Base-by-base conservation (phyloP, 2,797 vertebrate genomes). In the Amblyraja radiata region DNA sequence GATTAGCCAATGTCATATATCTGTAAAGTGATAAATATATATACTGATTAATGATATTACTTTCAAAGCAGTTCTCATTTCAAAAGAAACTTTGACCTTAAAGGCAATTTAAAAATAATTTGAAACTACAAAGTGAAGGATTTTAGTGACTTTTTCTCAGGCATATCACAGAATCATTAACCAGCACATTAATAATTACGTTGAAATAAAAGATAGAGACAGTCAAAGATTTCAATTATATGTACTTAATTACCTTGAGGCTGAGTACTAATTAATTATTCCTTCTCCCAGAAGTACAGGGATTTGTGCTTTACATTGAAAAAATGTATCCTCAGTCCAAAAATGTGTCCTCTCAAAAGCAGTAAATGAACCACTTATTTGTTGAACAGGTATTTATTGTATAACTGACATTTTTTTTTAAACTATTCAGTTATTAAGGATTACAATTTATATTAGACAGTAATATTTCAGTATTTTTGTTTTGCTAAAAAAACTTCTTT, bases 301-400 rank as follows among this genome's bases (percentile, higher is more conserved):
- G 28, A 65, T 92, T 76, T 25, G 54, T 54, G 74, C 36, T 74
- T 74, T 36, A 65, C 92, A 76, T 25, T 46, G 11, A 76, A 92
- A 46, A 46, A 46, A 46, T 46, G 46, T 46, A 46, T 46, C 46
- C 46, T 46, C 46, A 46, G 46, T 46, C 46, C 46, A 46, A 46
- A 46, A 46, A 46, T 46, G 46, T 68, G n/a, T 68, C 16, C 65
- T 90, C 86, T 86, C 32, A 39, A 1, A 1, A 11, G 86, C 63
- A 71, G 86, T n/a, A 61, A 65, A 86, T 6, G 4, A 13, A 88
- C 16, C 21, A 88, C 61, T 63, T 86, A 9, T n/a, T 18, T 93
- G 84, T 93, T 0, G 86, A 46, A 94, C 25, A 94, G 46, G 79
- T 71, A 1, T 86, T 83, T 46, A 61, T 88, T 88, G 63, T 36